Evolutionary conservation across 2,797 vertebrate species (phyloP).

Genomic region (Sebastes oblongus): DNA sequence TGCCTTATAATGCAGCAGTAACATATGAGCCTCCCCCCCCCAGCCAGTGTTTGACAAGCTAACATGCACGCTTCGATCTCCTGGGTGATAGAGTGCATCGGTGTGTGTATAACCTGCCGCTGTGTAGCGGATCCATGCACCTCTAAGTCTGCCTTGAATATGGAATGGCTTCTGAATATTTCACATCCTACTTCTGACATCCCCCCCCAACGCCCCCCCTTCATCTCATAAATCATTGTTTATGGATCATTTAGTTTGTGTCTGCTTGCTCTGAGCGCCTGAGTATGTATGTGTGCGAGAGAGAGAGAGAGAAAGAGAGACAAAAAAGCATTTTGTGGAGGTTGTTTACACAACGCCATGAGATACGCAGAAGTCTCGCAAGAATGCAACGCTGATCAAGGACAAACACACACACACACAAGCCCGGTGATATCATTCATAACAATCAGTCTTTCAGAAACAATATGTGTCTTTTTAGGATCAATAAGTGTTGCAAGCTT

Average conservation of each 20-base stretch:
- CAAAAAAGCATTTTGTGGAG: slow-evolving; percentile 40
- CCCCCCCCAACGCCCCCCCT: neutral
- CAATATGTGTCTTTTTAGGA: slow-evolving; percentile 32
- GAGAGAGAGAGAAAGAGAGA: neutral
- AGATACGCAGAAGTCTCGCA: slow-evolving; percentile 19
- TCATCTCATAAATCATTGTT: slow-evolving; percentile 78
- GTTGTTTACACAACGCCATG: slow-evolving; percentile 43
- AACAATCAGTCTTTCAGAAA: slow-evolving; percentile 32
- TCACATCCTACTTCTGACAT: slow-evolving; percentile 66
- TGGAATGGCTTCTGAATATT: slow-evolving; percentile 77
- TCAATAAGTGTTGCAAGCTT: slow-evolving; percentile 29
- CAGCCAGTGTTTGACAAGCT: slow-evolving; percentile 71
- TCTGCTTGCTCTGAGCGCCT: slow-evolving; percentile 25
- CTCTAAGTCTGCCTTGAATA: slow-evolving; percentile 67
- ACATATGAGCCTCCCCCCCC: slow-evolving; percentile 50
- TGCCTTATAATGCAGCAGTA: slow-evolving; percentile 50
- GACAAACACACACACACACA: slow-evolving; percentile 23
- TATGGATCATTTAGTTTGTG: slow-evolving; percentile 72
- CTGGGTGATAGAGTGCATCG: slow-evolving; percentile 73
- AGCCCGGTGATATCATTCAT: slow-evolving; percentile 17
- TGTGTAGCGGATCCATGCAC: slow-evolving; percentile 51
- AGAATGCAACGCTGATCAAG: slow-evolving; percentile 48
- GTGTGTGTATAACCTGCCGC: slow-evolving; percentile 71
- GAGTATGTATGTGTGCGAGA: neutral
- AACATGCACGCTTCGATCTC: slow-evolving; percentile 72